Conservation (phyloP, 1,140 invertebrate genomes). For the Sesamia nonagrioides region DNA sequence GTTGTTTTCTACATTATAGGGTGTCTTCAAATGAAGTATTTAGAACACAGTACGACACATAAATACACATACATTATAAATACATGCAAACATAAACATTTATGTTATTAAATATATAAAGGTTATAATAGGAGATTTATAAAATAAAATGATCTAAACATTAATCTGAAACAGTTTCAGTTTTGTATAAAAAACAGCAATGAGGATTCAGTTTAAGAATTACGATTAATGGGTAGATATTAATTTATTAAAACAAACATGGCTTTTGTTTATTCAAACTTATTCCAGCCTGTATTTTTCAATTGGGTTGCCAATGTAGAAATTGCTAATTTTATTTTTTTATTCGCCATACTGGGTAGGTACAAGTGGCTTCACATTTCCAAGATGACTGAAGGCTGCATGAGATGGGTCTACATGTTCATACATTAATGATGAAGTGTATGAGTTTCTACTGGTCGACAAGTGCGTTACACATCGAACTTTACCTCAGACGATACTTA, state of each 20-base stretch:
- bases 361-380: neutral
- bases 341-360: neutral
- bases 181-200: conserved; percentile 4
- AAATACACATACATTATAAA: conserved; percentile 9
- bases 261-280: neutral
- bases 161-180: neutral
- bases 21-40: neutral
- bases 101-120: neutral
- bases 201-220: neutral
- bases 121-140: neutral
- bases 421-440: conserved; percentile 44
- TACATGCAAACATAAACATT: conserved; percentile 21
- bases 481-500: conserved; percentile 68
- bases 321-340: neutral
- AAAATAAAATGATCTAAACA: neutral
- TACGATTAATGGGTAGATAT: neutral
- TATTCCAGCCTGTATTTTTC: neutral
- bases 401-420: conserved; percentile 29
- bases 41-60: conserved; percentile 22
- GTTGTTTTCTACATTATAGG: neutral
- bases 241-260: neutral
- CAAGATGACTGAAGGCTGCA: neutral
- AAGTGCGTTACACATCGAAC: conserved; percentile 63
- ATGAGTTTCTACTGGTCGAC: conserved; percentile 32
- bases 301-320: neutral